Percentiles rank a stretch among this genome's conserved stretches.
These are phyloP conservation scores for Globia sparganii DNA, from an alignment of 2,888 invertebrate species.

Conservation along the genomic window DNA sequence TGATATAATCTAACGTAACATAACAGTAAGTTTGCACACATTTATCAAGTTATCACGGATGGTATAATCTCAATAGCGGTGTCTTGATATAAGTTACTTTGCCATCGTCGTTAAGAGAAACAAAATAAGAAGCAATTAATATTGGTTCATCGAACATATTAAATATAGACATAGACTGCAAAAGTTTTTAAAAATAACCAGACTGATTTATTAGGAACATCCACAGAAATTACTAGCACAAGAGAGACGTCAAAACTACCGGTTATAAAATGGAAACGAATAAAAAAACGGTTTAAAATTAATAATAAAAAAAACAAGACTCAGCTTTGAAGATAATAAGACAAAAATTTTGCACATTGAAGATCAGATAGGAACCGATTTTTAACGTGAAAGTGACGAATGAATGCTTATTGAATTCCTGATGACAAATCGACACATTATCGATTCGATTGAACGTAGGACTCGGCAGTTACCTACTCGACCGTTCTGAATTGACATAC, in stretches of 20 bases:
- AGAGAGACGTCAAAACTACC: background rate
- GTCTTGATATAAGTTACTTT: constrained; percentile 49
- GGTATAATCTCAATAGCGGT: constrained; percentile 68
- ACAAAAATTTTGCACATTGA: background rate
- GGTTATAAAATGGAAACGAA: background rate
- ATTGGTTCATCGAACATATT: background rate
- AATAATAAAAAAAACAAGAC: background rate
- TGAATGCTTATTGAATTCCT: constrained; percentile 59
- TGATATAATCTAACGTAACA: constrained; percentile 68
- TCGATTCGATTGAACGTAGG: constrained; percentile 65
- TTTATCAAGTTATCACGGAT: constrained; percentile 68
- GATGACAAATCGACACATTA: constrained; percentile 72
- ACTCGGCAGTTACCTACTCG: constrained; percentile 19
- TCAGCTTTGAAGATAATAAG: constrained; percentile 6
- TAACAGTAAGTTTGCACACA: constrained; percentile 58
- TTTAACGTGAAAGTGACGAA: constrained; percentile 59
- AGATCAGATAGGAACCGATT: constrained; percentile 34
- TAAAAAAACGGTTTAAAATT: background rate
- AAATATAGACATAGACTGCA: background rate
- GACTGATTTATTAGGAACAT: background rate
- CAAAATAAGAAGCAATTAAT: background rate
- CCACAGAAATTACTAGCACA: constrained; percentile 4
- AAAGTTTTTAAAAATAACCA: background rate
- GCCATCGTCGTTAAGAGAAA: constrained; percentile 20
- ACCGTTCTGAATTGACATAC: constrained; percentile 62